Evolutionary conservation across 2,113 vertebrate species (phyloP).

Genomic region (Salminus brasiliensis): DNA sequence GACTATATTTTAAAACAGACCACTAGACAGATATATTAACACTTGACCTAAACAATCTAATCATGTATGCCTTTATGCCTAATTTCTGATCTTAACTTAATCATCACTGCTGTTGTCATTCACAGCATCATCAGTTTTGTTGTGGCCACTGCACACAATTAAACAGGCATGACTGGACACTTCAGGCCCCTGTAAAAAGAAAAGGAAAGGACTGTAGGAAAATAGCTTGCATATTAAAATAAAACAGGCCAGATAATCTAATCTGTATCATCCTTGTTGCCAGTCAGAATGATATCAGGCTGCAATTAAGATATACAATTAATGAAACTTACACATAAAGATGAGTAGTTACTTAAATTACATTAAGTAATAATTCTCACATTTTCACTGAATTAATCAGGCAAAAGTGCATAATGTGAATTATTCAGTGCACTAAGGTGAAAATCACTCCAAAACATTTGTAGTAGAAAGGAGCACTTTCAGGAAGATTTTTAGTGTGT

Average conservation of each 20-base stretch:
- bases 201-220: background rate
- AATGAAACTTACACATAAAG: background rate
- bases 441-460: background rate
- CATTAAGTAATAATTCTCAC: background rate
- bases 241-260: background rate
- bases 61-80: background rate
- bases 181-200: background rate
- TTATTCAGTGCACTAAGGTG: background rate
- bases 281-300: background rate
- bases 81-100: too few relatives aligned
- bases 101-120: background rate
- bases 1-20: too few relatives aligned
- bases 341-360: background rate
- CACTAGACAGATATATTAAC: too few relatives aligned
- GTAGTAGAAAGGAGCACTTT: background rate
- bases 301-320: background rate
- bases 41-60: background rate
- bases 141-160: background rate
- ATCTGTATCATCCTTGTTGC: background rate
- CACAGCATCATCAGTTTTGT: background rate
- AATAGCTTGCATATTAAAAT: background rate
- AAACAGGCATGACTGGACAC: background rate
- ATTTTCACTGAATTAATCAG: background rate
- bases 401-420: background rate
- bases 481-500: too few relatives aligned